Base-by-base conservation (phyloP, 35 echinoderm and acorn worm species). In the Ophiothrix spiculata region DNA sequence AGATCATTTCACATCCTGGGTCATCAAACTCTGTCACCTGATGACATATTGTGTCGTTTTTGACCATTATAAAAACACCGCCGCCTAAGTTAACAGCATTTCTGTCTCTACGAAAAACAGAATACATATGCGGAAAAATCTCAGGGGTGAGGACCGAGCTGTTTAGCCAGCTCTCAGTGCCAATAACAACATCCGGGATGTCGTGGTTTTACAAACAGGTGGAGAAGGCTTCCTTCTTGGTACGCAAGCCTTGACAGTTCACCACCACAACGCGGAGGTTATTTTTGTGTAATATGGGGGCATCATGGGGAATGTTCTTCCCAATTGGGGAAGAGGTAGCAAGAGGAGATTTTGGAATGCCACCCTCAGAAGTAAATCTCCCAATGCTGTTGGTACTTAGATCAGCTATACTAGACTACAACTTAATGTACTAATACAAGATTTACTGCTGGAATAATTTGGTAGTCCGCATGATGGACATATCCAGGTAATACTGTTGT, bases 1-100 rank as follows among this genome's bases (percentile, higher is more conserved):
- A 84, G 3, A 84, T 38, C 35, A 84, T n/a, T 64, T 84, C 82
- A 74, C 82, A 84, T 33, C 74, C 56, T 42, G 82, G 36, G 56
- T 84, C 82, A 33, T 74, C 28, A n/a, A n/a, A n/a, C 34, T 84
- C 82, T 4, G 74, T 84, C 37, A 36, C 35, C 19, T 84, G 82
- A 31, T 33, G 69, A 73, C 82, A 39, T 0, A 84, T 64, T 49
- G 37, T 25, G 36, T 84, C 82, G 28, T 64, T 84, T 74, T 35
- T 84, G 1, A 84, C n/a, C 6, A 60, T 60, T 1, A 84, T 60
- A 36, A 84, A 69, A 38, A 63, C 56, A 15, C 79, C 79, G 4
- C 79, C 79, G 12, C 23, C 29, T n/a, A n/a, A n/a, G 29, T 28
- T 1, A 25, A 15, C 60, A 25, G 60, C 1, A 12, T 15, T 28